Percentiles rank a stretch among this genome's conserved stretches.
Conservation (phyloP, 1,140 invertebrate species). For the Lanistes nyassanus region DNA sequence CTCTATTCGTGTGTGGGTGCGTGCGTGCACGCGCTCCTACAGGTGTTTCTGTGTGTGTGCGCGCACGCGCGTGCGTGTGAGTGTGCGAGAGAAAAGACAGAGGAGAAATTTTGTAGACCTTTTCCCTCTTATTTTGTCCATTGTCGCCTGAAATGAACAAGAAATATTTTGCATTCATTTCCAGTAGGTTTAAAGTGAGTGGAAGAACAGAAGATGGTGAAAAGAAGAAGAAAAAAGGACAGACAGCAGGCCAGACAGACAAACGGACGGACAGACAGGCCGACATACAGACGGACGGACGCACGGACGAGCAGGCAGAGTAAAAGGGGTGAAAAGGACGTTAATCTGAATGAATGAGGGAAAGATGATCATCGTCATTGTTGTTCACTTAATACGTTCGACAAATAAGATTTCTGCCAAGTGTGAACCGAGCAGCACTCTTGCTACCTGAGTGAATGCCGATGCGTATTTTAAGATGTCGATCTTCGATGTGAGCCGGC, state of each 20-base stretch:
- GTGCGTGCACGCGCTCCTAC: background rate
- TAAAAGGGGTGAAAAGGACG: background rate
- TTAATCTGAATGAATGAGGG: background rate
- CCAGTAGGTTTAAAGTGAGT: background rate
- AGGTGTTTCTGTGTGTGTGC: slow-evolving; percentile 9
- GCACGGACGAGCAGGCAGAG: background rate
- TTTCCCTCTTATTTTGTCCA: too few species aligned
- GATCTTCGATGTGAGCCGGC: slow-evolving; percentile 80
- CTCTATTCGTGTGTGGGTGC: slow-evolving; percentile 6
- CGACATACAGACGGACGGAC: slow-evolving; percentile 11
- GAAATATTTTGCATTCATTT: too few species aligned
- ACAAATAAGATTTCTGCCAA: background rate
- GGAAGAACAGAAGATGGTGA: slow-evolving; percentile 4
- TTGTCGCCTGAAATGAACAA: too few species aligned
- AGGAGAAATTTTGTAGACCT: too few species aligned
- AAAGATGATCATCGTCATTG: background rate
- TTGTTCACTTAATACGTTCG: background rate
- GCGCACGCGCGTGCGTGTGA: background rate
- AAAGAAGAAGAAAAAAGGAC: background rate
- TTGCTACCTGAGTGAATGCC: slow-evolving; percentile 84
- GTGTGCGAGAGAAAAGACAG: background rate
- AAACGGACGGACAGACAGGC: slow-evolving; percentile 3
- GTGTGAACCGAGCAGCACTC: background rate
- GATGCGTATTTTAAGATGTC: slow-evolving; percentile 85
- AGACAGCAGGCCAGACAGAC: background rate